Conservation (phyloP, 2,113 vertebrate genomes). For the Lichenostomus cassidix region DNA sequence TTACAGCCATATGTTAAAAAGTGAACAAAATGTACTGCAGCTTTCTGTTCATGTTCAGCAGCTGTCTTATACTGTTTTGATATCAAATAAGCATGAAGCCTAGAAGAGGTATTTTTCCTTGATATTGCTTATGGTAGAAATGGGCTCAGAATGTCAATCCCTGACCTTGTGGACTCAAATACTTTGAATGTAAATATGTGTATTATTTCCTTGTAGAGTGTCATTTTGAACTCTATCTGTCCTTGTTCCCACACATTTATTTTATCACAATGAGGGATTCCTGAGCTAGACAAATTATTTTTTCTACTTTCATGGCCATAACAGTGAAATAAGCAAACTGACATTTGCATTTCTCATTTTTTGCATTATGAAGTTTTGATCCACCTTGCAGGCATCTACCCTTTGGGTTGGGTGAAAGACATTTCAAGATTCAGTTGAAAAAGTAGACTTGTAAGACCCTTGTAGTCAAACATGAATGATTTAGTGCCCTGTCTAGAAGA, state of each 20-base stretch:
- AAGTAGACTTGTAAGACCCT: background rate
- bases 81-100: background rate
- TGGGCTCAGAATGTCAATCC: background rate
- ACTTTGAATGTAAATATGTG: background rate
- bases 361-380: conserved; percentile 48
- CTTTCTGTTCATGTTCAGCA: background rate
- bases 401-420: conserved; percentile 43
- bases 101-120: background rate
- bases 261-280: conserved; percentile 25
- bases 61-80: background rate
- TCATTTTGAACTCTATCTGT: conserved; percentile 38
- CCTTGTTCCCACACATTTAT: conserved; percentile 5
- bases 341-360: conserved; percentile 60
- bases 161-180: background rate
- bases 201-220: conserved; percentile 33
- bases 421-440: background rate
- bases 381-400: conserved; percentile 29
- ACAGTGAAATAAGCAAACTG: conserved; percentile 51
- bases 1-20: background rate
- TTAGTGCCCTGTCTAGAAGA: background rate
- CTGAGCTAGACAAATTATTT: conserved; percentile 8
- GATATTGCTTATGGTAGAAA: background rate
- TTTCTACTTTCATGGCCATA: background rate
- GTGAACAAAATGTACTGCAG: background rate
- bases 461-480: background rate